A percentile compares a stretch with the other conserved stretches of the same genome.
phyloP scores from a whole-genome alignment of 2,113 vertebrate species.

The Pholis gunnellus region DNA sequence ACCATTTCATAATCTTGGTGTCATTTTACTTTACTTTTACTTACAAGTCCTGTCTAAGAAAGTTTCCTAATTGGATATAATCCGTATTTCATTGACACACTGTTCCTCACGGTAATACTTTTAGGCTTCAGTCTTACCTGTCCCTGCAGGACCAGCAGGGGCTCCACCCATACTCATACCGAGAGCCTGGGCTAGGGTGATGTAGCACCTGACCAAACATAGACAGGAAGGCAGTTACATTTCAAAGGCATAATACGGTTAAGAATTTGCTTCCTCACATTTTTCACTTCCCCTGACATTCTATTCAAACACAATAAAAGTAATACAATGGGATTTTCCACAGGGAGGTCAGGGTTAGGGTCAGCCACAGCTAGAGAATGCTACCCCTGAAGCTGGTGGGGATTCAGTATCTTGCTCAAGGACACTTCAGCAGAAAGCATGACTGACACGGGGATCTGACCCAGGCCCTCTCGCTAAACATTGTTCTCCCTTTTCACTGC shows the following conservation, averaged over 20 bases:
- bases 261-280: not conserved
- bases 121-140: constrained; percentile 86
- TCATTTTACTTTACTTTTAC: not conserved
- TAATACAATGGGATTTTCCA: constrained; percentile 9
- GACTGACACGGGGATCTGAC: not conserved
- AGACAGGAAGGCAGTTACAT: constrained; percentile 19
- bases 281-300: not conserved
- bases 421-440: constrained; percentile 27
- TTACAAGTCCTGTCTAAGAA: not conserved
- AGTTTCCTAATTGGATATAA: not conserved
- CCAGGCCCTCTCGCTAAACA: constrained; percentile 1
- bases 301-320: not conserved
- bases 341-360: not conserved
- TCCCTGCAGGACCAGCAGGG: constrained; percentile 95
- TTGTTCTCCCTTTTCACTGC: constrained; percentile 3
- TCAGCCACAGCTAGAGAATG: not conserved
- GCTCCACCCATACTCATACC: constrained; percentile 98
- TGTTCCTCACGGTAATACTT: not conserved
- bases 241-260: not conserved
- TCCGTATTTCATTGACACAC: not conserved
- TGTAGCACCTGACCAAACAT: constrained; percentile 90
- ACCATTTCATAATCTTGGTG: not conserved
- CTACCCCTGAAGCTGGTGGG: not conserved
- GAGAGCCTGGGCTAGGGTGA: constrained; percentile 95
- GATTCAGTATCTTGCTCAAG: constrained; percentile 17